Evolutionary conservation across 2,888 invertebrate species (phyloP).

Genomic region (Cremastinae sp.): DNA sequence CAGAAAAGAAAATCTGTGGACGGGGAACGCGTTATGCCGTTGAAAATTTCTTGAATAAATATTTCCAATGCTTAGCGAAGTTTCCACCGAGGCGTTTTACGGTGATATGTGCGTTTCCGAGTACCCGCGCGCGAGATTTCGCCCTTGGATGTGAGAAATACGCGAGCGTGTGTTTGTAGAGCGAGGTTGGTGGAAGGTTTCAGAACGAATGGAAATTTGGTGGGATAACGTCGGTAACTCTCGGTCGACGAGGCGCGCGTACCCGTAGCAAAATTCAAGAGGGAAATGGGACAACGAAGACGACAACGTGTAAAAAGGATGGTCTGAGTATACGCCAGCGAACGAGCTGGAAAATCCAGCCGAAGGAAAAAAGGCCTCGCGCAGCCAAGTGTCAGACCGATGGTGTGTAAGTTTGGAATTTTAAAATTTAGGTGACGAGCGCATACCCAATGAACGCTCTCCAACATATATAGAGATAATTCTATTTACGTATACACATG

Average conservation of each 20-base stretch:
- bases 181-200: conserved; percentile 8
- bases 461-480: not conserved
- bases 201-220: conserved; percentile 35
- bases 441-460: conserved; percentile 18
- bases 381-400: conserved; percentile 11
- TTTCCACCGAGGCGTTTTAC: conserved; percentile 16
- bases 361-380: conserved; percentile 16
- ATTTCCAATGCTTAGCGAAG: conserved; percentile 59
- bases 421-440: conserved; percentile 37
- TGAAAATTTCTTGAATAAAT: conserved; percentile 66
- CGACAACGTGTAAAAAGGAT: conserved; percentile 11
- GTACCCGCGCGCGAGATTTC: conserved; percentile 23
- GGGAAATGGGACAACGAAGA: conserved; percentile 13
- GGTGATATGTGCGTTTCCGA: conserved; percentile 38
- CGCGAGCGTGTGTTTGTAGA: conserved; percentile 1
- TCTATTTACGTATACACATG: conserved; percentile 3
- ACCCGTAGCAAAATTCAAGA: conserved; percentile 29
- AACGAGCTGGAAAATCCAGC: conserved; percentile 31
- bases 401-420: conserved; percentile 47
- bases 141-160: conserved; percentile 28
- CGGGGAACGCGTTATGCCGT: conserved; percentile 24
- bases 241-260: conserved; percentile 27
- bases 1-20: not conserved
- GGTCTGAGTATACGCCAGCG: conserved; percentile 18
- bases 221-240: conserved; percentile 25